These are phyloP conservation scores for Ptilodon capucinus DNA, from an alignment of 2,888 invertebrate genomes.

Conservation along the genomic window DNA sequence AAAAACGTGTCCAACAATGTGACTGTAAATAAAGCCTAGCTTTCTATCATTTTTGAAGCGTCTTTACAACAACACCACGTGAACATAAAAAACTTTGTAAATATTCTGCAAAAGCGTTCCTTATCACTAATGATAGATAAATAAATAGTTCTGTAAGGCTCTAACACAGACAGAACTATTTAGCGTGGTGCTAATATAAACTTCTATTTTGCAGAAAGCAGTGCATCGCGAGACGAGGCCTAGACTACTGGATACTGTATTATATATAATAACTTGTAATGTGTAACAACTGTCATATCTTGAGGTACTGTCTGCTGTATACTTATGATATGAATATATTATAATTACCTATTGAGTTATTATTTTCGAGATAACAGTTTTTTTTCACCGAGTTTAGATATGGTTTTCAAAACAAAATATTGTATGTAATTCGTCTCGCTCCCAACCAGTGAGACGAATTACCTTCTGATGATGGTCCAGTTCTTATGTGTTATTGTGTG, in stretches of 20 bases:
- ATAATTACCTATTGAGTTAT: not conserved
- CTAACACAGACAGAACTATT: not conserved
- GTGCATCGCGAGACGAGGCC: constrained; percentile 65
- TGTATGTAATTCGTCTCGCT: constrained; percentile 45
- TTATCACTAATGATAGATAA: too few species aligned
- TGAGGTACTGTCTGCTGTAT: constrained; percentile 34
- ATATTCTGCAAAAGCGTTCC: too few species aligned
- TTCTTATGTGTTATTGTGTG: constrained; percentile 43
- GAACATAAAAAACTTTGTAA: too few species aligned
- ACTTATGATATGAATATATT: not conserved
- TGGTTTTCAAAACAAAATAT: too few species aligned
- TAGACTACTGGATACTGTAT: constrained; percentile 58
- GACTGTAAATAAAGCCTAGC: too few species aligned
- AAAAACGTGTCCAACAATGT: too few species aligned
- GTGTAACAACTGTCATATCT: constrained; percentile 52
- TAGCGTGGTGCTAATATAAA: not conserved
- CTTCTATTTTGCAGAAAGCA: constrained; percentile 49
- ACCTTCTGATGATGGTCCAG: constrained; percentile 39
- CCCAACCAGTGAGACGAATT: constrained; percentile 56
- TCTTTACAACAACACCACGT: too few species aligned
- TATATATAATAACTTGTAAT: constrained; percentile 39
- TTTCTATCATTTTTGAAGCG: too few species aligned
- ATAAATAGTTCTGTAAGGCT: too few species aligned
- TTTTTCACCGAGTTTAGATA: not conserved
- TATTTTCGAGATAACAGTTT: too few species aligned